Evolutionary conservation across 2,113 vertebrate genomes (phyloP).

Genomic region (Chaetura pelagica): DNA sequence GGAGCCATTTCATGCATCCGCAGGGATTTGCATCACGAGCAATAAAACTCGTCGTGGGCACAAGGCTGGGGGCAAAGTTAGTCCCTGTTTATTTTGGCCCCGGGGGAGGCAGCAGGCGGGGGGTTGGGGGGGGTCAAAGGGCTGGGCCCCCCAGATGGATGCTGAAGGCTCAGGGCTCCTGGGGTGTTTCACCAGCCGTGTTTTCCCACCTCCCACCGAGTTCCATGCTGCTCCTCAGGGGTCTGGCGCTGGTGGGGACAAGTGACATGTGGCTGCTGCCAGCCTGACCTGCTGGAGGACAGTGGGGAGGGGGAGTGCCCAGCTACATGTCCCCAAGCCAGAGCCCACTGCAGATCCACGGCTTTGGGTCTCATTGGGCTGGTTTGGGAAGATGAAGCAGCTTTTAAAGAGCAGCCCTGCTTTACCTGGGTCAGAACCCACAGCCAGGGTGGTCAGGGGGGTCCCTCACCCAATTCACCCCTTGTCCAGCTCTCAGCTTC

Average conservation of each 20-base stretch:
- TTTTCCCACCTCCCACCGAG: fast-evolving
- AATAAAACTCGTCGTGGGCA: fast-evolving
- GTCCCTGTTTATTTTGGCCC: not conserved
- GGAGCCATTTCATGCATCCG: fast-evolving
- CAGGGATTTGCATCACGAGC: not conserved
- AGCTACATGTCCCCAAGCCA: fast-evolving
- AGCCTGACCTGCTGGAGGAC: not conserved
- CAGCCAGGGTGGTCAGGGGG: not conserved
- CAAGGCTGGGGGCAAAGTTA: not conserved
- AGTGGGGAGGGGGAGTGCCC: not conserved
- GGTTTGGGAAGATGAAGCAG: not conserved
- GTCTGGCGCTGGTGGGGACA: fast-evolving
- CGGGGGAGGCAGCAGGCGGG: no score
- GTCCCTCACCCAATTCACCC: not conserved
- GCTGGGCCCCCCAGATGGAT: no score
- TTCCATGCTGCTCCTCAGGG: fast-evolving
- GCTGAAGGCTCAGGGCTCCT: not conserved
- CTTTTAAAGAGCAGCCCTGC: not conserved
- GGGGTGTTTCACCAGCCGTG: not conserved
- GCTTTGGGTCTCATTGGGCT: not conserved
- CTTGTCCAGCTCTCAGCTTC: not conserved
- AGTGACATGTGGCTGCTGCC: not conserved
- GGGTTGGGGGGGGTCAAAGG: fast-evolving
- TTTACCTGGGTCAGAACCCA: not conserved
- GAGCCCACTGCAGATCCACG: no score